These are phyloP conservation scores for Panopea generosa DNA, from an alignment of 2,888 invertebrate species.

Conservation along the genomic window DNA sequence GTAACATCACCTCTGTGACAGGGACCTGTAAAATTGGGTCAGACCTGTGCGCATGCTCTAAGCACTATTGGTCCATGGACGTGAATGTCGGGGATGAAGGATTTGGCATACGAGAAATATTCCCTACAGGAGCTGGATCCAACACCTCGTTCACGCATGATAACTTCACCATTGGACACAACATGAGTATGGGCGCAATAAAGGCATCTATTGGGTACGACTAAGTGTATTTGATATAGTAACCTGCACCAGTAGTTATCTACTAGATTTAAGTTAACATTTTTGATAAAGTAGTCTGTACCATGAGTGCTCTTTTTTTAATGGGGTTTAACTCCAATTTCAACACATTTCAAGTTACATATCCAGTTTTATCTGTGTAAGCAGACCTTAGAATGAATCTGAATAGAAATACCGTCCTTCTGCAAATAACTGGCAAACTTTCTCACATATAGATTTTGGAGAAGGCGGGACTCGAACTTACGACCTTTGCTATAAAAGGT, in stretches of 20 bases:
- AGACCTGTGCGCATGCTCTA: conserved; percentile 49
- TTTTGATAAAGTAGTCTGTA: too few relatives aligned
- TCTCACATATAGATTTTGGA: too few relatives aligned
- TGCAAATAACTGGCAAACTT: too few relatives aligned
- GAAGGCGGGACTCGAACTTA: too few relatives aligned
- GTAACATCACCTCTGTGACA: conserved; percentile 30
- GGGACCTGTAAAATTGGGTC: conserved; percentile 47
- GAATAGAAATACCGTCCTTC: too few relatives aligned
- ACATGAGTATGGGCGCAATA: conserved; percentile 23
- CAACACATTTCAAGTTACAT: too few relatives aligned
- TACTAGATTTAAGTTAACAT: too few relatives aligned
- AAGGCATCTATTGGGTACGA: conserved; percentile 35
- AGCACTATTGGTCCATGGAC: conserved; percentile 48
- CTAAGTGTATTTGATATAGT: neutral
- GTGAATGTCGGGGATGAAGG: conserved; percentile 49
- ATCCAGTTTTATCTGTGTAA: too few relatives aligned
- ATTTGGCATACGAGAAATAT: conserved; percentile 39
- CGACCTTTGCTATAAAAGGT: too few relatives aligned
- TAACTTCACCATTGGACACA: conserved; percentile 37
- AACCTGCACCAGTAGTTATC: neutral
- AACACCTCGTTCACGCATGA: conserved; percentile 31
- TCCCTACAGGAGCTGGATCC: conserved; percentile 30
- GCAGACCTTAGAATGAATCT: too few relatives aligned
- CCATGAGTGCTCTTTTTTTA: too few relatives aligned
- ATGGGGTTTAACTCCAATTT: too few relatives aligned